A percentile compares a stretch with the other conserved stretches of the same genome.
Conservation (phyloP, 2,113 vertebrate genomes). For the Picathartes gymnocephalus region DNA sequence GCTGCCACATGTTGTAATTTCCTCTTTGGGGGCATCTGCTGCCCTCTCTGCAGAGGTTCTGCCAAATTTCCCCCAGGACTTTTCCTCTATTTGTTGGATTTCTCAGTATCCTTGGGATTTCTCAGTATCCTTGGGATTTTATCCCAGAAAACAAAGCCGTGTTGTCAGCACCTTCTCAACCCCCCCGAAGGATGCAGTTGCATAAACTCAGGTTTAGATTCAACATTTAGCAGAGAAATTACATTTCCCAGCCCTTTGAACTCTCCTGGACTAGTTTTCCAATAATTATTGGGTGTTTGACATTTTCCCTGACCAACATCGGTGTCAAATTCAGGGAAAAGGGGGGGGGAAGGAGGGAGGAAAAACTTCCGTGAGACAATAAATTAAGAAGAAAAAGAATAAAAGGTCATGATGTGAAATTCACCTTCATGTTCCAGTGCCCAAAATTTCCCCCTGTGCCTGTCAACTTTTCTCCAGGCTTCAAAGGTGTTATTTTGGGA, state of each 20-base stretch:
- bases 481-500: background rate
- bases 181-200: background rate
- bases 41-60: background rate
- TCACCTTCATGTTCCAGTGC: background rate
- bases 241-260: background rate
- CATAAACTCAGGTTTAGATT: background rate
- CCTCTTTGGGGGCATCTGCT: slow-evolving; percentile 68
- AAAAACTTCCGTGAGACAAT: background rate
- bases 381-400: background rate
- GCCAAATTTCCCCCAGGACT: slow-evolving; percentile 7
- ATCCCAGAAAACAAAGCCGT: background rate
- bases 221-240: background rate
- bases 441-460: background rate
- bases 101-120: background rate
- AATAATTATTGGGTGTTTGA: background rate
- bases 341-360: background rate
- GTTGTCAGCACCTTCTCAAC: slow-evolving; percentile 37
- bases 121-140: background rate
- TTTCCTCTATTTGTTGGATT: background rate
- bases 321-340: background rate
- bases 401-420: background rate
- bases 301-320: background rate
- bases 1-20: slow-evolving; percentile 74
- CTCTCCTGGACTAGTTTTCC: background rate
- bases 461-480: background rate